Base-by-base conservation (phyloP, 2,797 vertebrate species). In the Masticophis lateralis region DNA sequence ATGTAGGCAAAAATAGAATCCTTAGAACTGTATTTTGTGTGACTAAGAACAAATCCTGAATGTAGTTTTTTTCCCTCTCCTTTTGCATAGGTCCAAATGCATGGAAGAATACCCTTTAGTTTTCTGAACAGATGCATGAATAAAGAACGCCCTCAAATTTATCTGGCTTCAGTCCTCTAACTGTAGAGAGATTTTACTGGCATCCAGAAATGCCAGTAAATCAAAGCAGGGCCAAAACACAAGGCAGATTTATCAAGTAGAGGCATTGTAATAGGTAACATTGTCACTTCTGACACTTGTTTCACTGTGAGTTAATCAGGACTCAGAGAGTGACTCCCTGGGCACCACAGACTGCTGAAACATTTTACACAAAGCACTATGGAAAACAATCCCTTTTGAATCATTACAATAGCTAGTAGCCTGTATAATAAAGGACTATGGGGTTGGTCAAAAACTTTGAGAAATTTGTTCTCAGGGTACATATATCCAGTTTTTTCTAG, bases 281-380 rank as follows among this genome's bases (percentile, higher is more conserved):
- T 37, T 87, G 61, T 43, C 0, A 61, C 5, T 86, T 95, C 93
- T 59, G 93, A 91, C 93, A 11, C 20, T 7, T 66, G n/a, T 93
- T 94, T 91, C 47, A 90, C 92, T 93, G 53, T 2, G 94, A 93
- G 20, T 90, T 1, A 89, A 93, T 60, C 93, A 1, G 63, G 88
- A 91, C 93, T 94, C 47, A 59, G 93, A 91, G 93, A 87, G 3
- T 27, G 47, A 59, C 1, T 93, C 12, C 94, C 92, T 55, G 0
- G 61, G 86, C 79, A 4, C 0, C 55, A 0, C 1, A 47, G 83
- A 51, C 20, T 32, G n/a, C 87, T 53, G 37, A 92, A 90, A 63
- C 32, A 90, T 86, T 91, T 74, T 91, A 87, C 14, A 11, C 56
- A 27, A 74, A 86, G 43, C 14, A 61, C 9, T 5, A 86, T 11